These are phyloP conservation scores for Ophion slaviceki DNA, from an alignment of 2,888 invertebrate genomes.

Conservation along the genomic window DNA sequence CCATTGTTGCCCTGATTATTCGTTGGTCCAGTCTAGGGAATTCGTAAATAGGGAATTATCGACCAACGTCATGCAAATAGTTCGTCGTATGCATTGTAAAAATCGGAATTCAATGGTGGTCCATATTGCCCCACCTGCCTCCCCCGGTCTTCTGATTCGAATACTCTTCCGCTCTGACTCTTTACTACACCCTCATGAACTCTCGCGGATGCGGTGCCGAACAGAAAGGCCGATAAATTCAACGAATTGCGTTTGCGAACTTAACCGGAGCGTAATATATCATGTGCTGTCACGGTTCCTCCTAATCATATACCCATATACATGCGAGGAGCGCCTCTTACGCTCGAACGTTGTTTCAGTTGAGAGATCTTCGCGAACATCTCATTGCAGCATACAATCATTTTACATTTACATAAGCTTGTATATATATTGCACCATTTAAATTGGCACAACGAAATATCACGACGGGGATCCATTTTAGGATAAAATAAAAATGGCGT, in stretches of 20 bases:
- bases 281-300: constrained; percentile 27
- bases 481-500: no score
- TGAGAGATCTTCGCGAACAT: constrained; percentile 40
- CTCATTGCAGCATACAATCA: constrained; percentile 13
- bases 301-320: constrained; percentile 18
- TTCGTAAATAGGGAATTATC: background rate
- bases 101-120: constrained; percentile 28
- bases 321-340: constrained; percentile 19
- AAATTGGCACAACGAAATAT: no score
- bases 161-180: constrained; percentile 38
- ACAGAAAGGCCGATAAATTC: constrained; percentile 56
- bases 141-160: constrained; percentile 28
- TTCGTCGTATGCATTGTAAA: background rate
- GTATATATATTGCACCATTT: background rate
- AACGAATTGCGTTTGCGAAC: constrained; percentile 58
- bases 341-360: constrained; percentile 57
- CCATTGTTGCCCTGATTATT: no score
- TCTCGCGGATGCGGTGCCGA: constrained; percentile 22
- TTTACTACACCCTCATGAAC: constrained; percentile 47
- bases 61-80: no score
- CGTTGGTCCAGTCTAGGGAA: background rate
- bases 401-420: background rate
- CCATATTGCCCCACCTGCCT: constrained; percentile 15
- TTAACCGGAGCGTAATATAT: constrained; percentile 53
- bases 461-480: no score